Evolutionary conservation across 2,113 vertebrate genomes (phyloP).

Genomic region (Ploceus nigricollis): DNA sequence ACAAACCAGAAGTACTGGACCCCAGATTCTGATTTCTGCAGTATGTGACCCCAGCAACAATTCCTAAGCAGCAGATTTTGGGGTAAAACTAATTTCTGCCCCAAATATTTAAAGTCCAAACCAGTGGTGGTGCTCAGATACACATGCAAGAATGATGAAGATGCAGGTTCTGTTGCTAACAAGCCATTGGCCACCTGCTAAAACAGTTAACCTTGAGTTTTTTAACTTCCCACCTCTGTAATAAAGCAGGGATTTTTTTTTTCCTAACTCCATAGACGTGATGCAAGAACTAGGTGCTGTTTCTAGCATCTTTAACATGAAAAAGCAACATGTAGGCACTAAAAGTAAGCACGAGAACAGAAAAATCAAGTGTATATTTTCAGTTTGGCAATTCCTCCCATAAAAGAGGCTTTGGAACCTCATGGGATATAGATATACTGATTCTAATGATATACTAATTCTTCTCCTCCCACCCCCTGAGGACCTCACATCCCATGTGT

Average conservation of each 20-base stretch:
- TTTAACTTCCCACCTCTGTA: background rate
- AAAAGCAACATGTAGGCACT: fast-evolving
- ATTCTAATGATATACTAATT: too few species aligned
- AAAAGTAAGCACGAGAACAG: background rate
- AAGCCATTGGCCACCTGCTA: background rate
- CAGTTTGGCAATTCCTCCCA: background rate
- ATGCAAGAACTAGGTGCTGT: background rate
- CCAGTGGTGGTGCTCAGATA: background rate
- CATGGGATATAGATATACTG: fast-evolving
- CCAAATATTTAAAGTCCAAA: background rate
- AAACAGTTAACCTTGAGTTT: background rate
- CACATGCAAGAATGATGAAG: fast-evolving
- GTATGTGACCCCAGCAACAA: background rate
- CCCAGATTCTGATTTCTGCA: background rate
- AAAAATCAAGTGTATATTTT: background rate
- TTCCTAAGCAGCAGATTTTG: background rate
- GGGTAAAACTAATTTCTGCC: background rate
- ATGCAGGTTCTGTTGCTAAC: background rate
- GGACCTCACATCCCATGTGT: background rate
- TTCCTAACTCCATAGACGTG: background rate
- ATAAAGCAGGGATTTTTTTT: background rate
- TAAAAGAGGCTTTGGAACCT: background rate
- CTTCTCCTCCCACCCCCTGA: background rate
- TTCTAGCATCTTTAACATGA: background rate
- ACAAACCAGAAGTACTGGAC: fast-evolving